Evolutionary conservation across 2,888 invertebrate genomes (phyloP).

Genomic region (Zaprionus bogoriensis): DNA sequence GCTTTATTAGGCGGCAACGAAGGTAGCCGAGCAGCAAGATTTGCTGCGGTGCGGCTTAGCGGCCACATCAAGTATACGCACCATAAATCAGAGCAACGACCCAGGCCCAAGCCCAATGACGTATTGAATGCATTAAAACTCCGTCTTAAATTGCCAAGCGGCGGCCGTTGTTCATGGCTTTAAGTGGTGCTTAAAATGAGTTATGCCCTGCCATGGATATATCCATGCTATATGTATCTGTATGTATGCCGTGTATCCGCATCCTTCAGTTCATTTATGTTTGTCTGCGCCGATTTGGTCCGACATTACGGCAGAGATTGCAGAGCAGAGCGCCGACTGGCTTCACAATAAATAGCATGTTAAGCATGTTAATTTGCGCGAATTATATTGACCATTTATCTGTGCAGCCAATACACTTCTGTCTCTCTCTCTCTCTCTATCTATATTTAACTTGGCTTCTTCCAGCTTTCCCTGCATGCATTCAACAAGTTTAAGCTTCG

Average conservation of each 20-base stretch:
- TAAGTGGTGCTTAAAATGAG: slow-evolving; percentile 77
- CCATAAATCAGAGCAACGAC: slow-evolving; percentile 69
- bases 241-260: slow-evolving; percentile 6
- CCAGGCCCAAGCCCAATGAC: slow-evolving; percentile 52
- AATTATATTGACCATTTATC: slow-evolving; percentile 47
- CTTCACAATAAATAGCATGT: slow-evolving; percentile 35
- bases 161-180: slow-evolving; percentile 64
- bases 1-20: slow-evolving; percentile 40
- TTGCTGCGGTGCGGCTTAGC: slow-evolving; percentile 67
- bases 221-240: slow-evolving; percentile 1
- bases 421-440: neutral
- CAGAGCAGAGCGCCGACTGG: neutral
- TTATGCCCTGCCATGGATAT: slow-evolving; percentile 62
- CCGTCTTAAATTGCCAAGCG: slow-evolving; percentile 62
- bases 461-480: neutral
- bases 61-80: slow-evolving; percentile 73
- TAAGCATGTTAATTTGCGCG: slow-evolving; percentile 58
- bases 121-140: slow-evolving; percentile 76
- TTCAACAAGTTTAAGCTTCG: slow-evolving; percentile 5
- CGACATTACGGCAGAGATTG: slow-evolving; percentile 42
- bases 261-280: slow-evolving; percentile 22
- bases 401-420: neutral
- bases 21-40: slow-evolving; percentile 32
- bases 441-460: too few relatives aligned
- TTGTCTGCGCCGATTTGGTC: slow-evolving; percentile 11